Percentiles rank a stretch among this genome's conserved stretches.
These are phyloP conservation scores for Polypedilum vanderplanki DNA, from an alignment of 1,140 invertebrate species.

Conservation along the genomic window DNA sequence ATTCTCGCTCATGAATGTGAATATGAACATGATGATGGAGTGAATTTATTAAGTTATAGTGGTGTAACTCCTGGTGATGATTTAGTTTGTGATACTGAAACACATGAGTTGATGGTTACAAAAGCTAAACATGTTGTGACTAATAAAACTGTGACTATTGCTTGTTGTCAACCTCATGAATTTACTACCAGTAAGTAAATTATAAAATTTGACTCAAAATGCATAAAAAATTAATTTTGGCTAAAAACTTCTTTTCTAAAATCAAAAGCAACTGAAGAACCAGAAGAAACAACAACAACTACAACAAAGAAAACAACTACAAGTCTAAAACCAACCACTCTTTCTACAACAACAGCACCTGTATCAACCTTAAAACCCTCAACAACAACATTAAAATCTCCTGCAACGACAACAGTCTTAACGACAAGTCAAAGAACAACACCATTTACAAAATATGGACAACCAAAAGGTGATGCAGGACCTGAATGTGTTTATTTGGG, in stretches of 20 bases:
- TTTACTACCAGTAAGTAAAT: too few species aligned
- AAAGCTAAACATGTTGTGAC: neutral
- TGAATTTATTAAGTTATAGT: neutral
- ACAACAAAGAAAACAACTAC: neutral
- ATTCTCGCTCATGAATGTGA: neutral
- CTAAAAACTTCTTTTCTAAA: too few species aligned
- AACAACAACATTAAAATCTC: neutral
- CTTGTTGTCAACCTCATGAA: neutral
- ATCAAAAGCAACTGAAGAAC: neutral
- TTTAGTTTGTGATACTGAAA: neutral
- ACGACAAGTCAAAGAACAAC: neutral
- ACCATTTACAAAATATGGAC: neutral
- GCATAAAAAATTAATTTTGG: too few species aligned
- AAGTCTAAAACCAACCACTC: neutral
- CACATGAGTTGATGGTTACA: neutral
- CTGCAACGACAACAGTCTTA: neutral
- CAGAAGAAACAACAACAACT: neutral
- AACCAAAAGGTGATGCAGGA: neutral
- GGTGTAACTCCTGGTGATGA: neutral
- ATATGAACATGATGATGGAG: neutral
- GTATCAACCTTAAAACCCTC: neutral
- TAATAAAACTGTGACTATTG: neutral
- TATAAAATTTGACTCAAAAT: too few species aligned
- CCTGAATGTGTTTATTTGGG: neutral
- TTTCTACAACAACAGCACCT: neutral